Evolutionary conservation across 2,797 vertebrate genomes (phyloP).

Genomic region (Bradypus variegatus): DNA sequence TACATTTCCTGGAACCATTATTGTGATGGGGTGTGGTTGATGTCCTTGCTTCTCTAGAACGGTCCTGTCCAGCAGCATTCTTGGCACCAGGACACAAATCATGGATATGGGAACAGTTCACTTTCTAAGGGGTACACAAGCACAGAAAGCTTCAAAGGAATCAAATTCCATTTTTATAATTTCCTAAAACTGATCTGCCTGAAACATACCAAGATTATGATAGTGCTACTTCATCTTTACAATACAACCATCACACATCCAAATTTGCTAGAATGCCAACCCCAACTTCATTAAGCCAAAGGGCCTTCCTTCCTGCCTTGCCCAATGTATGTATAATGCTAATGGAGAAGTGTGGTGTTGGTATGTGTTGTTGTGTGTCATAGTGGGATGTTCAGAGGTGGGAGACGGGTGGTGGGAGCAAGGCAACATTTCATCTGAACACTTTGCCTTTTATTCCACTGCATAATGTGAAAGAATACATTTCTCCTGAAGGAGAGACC

Average conservation of each 20-base stretch:
- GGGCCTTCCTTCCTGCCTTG: background rate
- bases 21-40: background rate
- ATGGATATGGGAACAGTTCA: background rate
- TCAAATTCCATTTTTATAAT: background rate
- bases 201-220: background rate
- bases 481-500: background rate
- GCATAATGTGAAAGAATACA: background rate
- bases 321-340: background rate
- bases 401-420: background rate
- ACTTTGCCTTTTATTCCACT: background rate
- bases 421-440: background rate
- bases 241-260: background rate
- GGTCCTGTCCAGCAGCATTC: background rate
- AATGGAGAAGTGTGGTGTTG: background rate
- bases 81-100: background rate
- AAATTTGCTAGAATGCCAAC: background rate
- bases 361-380: fast-evolving
- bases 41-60: background rate
- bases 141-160: background rate
- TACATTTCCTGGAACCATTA: background rate
- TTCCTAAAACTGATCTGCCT: background rate
- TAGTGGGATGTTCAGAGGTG: background rate
- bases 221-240: background rate
- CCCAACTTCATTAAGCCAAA: background rate
- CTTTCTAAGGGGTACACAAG: background rate